phyloP scores from a whole-genome alignment of 1,140 invertebrate genomes.

The Magallana ariakensis region DNA sequence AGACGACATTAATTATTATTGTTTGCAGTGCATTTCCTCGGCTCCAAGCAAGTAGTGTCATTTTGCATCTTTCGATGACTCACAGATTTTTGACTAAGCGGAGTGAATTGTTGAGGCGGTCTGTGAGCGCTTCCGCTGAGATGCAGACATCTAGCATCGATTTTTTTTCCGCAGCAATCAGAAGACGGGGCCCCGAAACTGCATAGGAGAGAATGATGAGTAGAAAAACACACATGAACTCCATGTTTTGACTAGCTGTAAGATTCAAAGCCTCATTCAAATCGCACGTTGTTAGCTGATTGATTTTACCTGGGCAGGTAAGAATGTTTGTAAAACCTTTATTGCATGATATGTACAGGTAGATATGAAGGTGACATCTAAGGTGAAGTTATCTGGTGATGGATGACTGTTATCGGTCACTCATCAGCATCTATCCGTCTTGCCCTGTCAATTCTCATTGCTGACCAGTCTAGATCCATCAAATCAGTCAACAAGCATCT shows the following conservation, averaged over 20 bases:
- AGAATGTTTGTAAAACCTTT: not conserved
- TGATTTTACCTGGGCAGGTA: not conserved
- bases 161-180: slow-evolving; percentile 15
- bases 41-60: slow-evolving; percentile 20
- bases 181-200: slow-evolving; percentile 7
- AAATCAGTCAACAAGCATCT: not conserved
- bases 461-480: not conserved
- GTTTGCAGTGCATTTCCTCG: not conserved
- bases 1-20: too few species aligned
- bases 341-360: slow-evolving; percentile 6
- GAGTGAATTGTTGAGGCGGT: slow-evolving; percentile 8
- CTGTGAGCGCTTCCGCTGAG: slow-evolving; percentile 20
- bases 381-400: not conserved
- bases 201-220: not conserved
- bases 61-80: slow-evolving; percentile 21
- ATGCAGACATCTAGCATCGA: slow-evolving; percentile 21
- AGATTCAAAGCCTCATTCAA: not conserved
- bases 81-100: slow-evolving; percentile 32
- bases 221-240: slow-evolving; percentile 36
- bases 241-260: slow-evolving; percentile 23
- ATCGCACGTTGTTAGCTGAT: not conserved
- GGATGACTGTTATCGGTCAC: not conserved
- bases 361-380: not conserved
- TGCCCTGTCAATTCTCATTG: not conserved
- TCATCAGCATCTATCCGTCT: not conserved